phyloP scores from a whole-genome alignment of 2,888 invertebrate genomes.

The Drosophila longiperda region DNA sequence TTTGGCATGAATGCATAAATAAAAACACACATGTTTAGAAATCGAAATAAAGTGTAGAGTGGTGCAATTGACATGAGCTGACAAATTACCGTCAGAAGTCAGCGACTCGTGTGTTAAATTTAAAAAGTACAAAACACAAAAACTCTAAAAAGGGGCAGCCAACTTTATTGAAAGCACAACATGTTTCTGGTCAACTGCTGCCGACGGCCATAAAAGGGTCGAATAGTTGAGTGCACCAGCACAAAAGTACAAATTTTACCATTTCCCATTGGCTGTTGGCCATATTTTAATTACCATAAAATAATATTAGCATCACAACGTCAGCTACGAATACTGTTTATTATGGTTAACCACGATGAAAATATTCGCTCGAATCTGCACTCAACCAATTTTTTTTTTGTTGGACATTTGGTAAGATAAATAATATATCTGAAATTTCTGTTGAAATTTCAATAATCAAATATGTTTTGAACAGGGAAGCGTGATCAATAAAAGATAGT shows the following conservation, averaged over 20 bases:
- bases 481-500: no score
- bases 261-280: conserved; percentile 63
- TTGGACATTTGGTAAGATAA: conserved; percentile 5
- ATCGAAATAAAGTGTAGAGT: conserved; percentile 33
- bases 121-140: conserved; percentile 19
- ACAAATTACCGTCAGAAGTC: conserved; percentile 61
- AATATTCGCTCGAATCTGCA: not conserved
- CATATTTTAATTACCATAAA: conserved; percentile 68
- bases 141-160: conserved; percentile 32
- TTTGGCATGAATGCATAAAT: conserved; percentile 53
- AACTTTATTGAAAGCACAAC: conserved; percentile 71
- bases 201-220: conserved; percentile 40
- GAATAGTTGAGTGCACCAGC: conserved; percentile 43
- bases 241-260: conserved; percentile 50
- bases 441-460: not conserved
- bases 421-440: not conserved
- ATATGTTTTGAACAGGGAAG: not conserved
- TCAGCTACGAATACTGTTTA: conserved; percentile 15
- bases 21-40: not conserved
- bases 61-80: conserved; percentile 56
- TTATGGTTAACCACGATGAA: conserved; percentile 13
- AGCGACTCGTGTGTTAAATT: conserved; percentile 46
- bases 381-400: conserved; percentile 1
- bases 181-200: conserved; percentile 57
- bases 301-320: conserved; percentile 44